Percentiles rank a stretch among this genome's conserved stretches.
phyloP scores from a whole-genome alignment of 2,797 vertebrate genomes.

The Carapus acus region DNA sequence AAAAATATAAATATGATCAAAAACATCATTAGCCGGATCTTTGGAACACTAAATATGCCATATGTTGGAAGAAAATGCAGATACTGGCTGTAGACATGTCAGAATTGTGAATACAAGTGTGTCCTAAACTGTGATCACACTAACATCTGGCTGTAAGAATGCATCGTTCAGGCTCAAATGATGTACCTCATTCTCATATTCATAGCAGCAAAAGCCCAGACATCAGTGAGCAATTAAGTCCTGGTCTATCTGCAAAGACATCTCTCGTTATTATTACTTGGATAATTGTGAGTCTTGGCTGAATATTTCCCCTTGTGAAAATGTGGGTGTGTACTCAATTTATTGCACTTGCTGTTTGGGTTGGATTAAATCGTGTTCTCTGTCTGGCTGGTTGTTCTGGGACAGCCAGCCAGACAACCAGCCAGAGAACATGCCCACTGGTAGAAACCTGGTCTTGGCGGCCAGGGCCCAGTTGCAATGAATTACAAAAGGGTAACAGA shows the following conservation, averaged over 20 bases:
- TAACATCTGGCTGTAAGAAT: conserved; percentile 41
- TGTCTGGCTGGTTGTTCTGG: conserved; percentile 60
- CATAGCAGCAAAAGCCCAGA: conserved; percentile 57
- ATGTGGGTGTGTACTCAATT: conserved; percentile 63
- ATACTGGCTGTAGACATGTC: no score
- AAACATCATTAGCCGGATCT: no score
- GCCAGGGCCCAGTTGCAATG: conserved; percentile 58
- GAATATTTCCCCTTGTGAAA: conserved; percentile 67
- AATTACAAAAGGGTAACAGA: conserved; percentile 53
- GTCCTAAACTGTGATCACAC: conserved; percentile 28
- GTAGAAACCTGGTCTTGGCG: conserved; percentile 59
- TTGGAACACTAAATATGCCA: no score
- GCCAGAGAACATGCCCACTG: no score
- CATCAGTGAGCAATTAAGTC: conserved; percentile 72
- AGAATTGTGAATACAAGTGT: no score
- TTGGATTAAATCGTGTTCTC: conserved; percentile 61
- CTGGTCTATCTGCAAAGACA: conserved; percentile 67
- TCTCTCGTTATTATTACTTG: conserved; percentile 67
- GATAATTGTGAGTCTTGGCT: conserved; percentile 70
- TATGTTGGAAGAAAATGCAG: no score
- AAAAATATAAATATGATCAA: no score
- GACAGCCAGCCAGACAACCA: no score
- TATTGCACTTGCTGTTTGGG: conserved; percentile 56
- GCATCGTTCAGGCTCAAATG: no score
- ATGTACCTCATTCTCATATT: conserved; percentile 50